Evolutionary conservation across 2,797 vertebrate genomes (phyloP).

Genomic region (Halcyon leucocephala): DNA sequence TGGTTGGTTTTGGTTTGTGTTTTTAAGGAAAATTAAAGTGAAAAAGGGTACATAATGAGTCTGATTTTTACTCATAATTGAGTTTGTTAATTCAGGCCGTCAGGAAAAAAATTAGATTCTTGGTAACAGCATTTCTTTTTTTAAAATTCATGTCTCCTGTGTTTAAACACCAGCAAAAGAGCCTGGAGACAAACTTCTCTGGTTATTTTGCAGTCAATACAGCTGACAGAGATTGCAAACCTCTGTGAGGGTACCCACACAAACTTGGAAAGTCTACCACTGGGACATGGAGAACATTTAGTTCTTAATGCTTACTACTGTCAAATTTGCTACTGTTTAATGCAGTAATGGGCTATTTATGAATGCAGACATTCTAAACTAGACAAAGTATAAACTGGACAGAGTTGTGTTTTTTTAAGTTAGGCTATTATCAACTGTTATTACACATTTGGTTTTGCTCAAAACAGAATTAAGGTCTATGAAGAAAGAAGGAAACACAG

Average conservation of each 20-base stretch:
- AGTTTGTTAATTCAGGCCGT: not conserved
- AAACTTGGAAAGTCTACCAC: not conserved
- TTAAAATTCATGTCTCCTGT: not conserved
- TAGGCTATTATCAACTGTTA: not conserved
- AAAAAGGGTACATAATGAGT: not conserved
- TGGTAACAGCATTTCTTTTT: not conserved
- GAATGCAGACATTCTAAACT: not conserved
- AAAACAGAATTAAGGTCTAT: not conserved
- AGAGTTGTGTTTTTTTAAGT: not conserved
- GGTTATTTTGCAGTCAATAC: not conserved
- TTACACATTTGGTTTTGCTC: not conserved
- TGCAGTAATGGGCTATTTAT: not conserved
- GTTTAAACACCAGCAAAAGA: not conserved
- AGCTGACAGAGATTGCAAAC: not conserved
- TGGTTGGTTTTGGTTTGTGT: no score
- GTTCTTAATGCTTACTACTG: not conserved
- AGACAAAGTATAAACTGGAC: not conserved
- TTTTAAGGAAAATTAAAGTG: not conserved
- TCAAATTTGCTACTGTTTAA: not conserved
- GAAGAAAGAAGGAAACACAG: not conserved
- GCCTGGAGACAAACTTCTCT: not conserved
- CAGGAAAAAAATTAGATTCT: not conserved
- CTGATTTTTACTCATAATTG: not conserved
- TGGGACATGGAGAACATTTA: not conserved
- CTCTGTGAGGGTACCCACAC: not conserved